These are phyloP conservation scores for Orycteropus afer DNA, from an alignment of 2,113 vertebrate genomes.

Conservation along the genomic window DNA sequence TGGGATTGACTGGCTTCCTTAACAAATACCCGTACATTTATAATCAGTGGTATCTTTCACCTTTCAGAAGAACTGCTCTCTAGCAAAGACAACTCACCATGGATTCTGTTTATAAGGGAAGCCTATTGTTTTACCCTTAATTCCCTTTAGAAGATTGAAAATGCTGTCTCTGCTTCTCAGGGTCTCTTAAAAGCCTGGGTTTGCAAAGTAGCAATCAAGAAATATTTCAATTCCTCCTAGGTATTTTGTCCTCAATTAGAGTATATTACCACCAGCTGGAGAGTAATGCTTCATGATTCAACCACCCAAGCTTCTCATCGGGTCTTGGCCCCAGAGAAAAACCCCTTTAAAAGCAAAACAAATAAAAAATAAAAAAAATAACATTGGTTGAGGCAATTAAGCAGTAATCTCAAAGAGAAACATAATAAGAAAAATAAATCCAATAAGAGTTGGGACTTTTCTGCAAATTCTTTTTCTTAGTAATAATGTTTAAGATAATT, in stretches of 20 bases:
- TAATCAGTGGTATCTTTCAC: neutral
- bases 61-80: neutral
- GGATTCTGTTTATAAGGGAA: slow-evolving; percentile 20
- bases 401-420: neutral
- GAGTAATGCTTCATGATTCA: neutral
- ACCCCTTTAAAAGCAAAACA: neutral
- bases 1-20: neutral
- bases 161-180: neutral
- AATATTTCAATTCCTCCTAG: slow-evolving; percentile 7
- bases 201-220: slow-evolving; percentile 51
- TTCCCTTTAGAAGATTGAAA: slow-evolving; percentile 29
- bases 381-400: neutral
- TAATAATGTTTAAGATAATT: neutral
- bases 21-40: neutral
- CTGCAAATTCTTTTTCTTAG: neutral
- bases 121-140: slow-evolving; percentile 6
- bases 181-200: neutral
- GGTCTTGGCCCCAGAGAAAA: neutral
- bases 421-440: neutral
- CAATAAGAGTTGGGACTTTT: neutral
- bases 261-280: slow-evolving; percentile 9
- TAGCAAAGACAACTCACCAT: neutral
- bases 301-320: neutral
- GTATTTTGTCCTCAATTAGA: slow-evolving; percentile 53
- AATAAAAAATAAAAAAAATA: neutral